Conservation (phyloP, 1,140 invertebrate genomes). For the Melitaea cinxia region DNA sequence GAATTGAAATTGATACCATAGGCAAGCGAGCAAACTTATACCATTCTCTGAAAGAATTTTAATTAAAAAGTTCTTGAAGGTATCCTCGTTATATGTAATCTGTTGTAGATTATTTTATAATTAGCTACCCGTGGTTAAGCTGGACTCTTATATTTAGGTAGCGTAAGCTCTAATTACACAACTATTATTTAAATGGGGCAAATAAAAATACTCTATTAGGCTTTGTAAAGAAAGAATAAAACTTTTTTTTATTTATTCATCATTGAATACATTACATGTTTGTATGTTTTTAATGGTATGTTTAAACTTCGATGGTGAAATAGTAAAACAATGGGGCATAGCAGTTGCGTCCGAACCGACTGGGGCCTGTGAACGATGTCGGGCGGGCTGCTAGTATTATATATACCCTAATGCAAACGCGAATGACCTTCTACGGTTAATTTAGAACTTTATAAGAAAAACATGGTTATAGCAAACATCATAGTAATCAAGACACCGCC, state of each 20-base stretch:
- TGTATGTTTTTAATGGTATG: too few species aligned
- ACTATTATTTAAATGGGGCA: conserved; percentile 15
- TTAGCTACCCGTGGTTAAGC: conserved; percentile 48
- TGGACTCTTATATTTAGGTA: conserved; percentile 34
- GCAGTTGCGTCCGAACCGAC: too few species aligned
- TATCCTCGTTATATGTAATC: conserved; percentile 65
- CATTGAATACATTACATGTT: too few species aligned
- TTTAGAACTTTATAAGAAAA: too few species aligned
- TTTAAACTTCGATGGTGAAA: too few species aligned
- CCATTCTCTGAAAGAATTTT: conserved; percentile 64
- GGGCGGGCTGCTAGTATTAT: too few species aligned
- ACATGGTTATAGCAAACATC: too few species aligned
- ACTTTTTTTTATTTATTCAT: background rate
- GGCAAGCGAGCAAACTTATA: conserved; percentile 2
- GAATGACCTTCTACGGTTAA: too few species aligned
- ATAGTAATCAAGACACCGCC: too few species aligned
- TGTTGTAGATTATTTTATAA: conserved; percentile 73
- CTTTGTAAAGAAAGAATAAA: background rate
- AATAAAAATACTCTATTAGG: conserved; percentile 14
- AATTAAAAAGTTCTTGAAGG: conserved; percentile 70
- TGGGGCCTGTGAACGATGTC: too few species aligned
- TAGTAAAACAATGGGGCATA: too few species aligned
- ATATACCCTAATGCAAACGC: too few species aligned
- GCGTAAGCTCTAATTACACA: conserved; percentile 32
- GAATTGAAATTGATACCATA: conserved; percentile 52